Evolutionary conservation across 2,797 vertebrate genomes (phyloP), one percentile per base, ranked within the genome.

Genomic region (Rousettus madagascariensis): DNA sequence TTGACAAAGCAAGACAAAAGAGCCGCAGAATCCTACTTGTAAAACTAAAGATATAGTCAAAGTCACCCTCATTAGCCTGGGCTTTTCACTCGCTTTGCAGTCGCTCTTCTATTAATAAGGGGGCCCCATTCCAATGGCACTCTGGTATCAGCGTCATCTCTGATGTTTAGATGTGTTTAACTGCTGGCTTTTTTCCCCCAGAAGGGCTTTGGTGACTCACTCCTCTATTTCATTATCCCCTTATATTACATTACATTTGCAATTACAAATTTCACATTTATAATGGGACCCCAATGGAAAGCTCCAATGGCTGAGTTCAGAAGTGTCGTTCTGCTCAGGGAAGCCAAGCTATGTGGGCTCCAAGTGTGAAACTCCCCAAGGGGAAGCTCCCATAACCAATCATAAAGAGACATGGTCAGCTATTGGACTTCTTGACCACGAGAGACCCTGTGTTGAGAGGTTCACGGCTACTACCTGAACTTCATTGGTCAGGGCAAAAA

Each of bases 251-350:
- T 43, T 71, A 38, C 38, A 49, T 65, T 65, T 79, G 71, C 59
- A 79, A 75, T 63, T 38, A 46, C 10, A 63, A 28, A 49, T 77
- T 85, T 59, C 78, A 46, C 2, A 59, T 53, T 61, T 51, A 36
- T 61, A n/a, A 24, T 63, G 55, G 80, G 41, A 91, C 3, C 16
- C 28, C 86, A 46, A 0, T n/a, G 65, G 26, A 28, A 68, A 72
- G 49, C 57, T 22, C 63, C 26, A 74, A 93, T 51, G 28, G 13
- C 28, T 77, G 38, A 55, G 28, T 69, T 95, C 61, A 77, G 68
- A 96, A 90, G 49, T 17, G 46, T 28, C 65, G 49, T 59, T 96
- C 78, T 91, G 57, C 15, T 72, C 71, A 22, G 88, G 78, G 43
- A 61, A 85, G 49, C 63, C 20, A 20, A 8, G 78, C 33, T 41